Conservation (phyloP, 1,140 invertebrate species). For the Magallana gigas region DNA sequence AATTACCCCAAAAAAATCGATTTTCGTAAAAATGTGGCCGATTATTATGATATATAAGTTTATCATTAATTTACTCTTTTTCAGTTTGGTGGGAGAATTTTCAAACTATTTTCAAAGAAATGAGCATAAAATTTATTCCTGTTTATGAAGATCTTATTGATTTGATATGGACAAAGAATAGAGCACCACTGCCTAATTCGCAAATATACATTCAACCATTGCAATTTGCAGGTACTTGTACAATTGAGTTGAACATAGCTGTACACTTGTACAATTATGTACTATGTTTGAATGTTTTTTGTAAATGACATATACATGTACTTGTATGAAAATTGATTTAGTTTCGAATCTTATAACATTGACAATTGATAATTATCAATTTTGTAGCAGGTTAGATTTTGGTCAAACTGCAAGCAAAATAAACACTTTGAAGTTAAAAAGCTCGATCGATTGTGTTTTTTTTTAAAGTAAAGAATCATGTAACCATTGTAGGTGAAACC, state of each 20-base stretch:
- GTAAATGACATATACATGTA: not conserved
- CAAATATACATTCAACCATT: not conserved
- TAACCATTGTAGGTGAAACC: not conserved
- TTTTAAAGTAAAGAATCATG: too few species aligned
- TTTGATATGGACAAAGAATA: not conserved
- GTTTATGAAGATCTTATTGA: not conserved
- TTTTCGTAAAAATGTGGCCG: too few species aligned
- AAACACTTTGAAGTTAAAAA: too few species aligned
- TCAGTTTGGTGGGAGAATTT: slow-evolving; percentile 21
- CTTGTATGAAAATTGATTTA: not conserved
- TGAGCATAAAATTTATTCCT: not conserved
- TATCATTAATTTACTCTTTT: not conserved
- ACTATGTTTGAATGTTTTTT: not conserved
- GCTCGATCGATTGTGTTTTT: too few species aligned
- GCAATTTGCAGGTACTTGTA: not conserved
- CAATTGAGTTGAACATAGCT: too few species aligned
- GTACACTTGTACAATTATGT: not conserved
- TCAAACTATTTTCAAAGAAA: not conserved
- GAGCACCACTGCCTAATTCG: not conserved
- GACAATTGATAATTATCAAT: too few species aligned
- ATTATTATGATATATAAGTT: too few species aligned
- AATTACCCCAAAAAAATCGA: not conserved
- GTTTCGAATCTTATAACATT: not conserved
- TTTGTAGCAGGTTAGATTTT: too few species aligned
- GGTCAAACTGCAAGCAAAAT: too few species aligned